Percentiles rank a stretch among this genome's conserved stretches.
These are phyloP conservation scores for Ellobium chinense DNA, from an alignment of 2,888 invertebrate genomes.

Conservation along the genomic window DNA sequence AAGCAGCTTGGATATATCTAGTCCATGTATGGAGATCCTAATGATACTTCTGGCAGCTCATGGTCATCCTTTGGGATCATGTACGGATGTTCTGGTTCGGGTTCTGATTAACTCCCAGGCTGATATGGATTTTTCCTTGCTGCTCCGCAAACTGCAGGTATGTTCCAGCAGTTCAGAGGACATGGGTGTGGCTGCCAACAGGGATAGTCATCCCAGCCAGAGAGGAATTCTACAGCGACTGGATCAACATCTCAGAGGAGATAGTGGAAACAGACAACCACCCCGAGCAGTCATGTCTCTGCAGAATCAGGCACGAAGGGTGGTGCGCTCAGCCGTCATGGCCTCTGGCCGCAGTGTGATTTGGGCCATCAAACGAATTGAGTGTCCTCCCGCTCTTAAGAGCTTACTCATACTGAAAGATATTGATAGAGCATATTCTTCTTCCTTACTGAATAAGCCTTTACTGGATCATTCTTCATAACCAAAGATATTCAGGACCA, in stretches of 20 bases:
- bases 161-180: constrained; percentile 38
- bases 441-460: neutral
- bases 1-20: neutral
- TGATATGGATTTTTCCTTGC: constrained; percentile 14
- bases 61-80: constrained; percentile 33
- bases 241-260: neutral
- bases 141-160: constrained; percentile 41
- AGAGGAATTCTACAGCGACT: constrained; percentile 4
- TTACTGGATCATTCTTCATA: too few relatives aligned
- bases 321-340: constrained; percentile 39
- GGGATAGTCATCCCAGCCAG: neutral
- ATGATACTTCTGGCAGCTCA: constrained; percentile 45
- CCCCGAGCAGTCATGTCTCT: constrained; percentile 15
- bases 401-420: constrained; percentile 44
- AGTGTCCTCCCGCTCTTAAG: constrained; percentile 46
- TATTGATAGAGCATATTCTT: constrained; percentile 38
- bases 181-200: neutral
- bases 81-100: constrained; percentile 37
- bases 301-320: constrained; percentile 42
- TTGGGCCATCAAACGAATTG: constrained; percentile 44
- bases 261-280: neutral
- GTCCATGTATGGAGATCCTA: constrained; percentile 29
- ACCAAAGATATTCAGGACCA: too few relatives aligned
- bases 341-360: constrained; percentile 45
- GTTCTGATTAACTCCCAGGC: constrained; percentile 26